Percentiles rank a stretch among this genome's conserved stretches.
phyloP scores from a whole-genome alignment of 2,888 invertebrate genomes.

The Opisthograptis luteolata region DNA sequence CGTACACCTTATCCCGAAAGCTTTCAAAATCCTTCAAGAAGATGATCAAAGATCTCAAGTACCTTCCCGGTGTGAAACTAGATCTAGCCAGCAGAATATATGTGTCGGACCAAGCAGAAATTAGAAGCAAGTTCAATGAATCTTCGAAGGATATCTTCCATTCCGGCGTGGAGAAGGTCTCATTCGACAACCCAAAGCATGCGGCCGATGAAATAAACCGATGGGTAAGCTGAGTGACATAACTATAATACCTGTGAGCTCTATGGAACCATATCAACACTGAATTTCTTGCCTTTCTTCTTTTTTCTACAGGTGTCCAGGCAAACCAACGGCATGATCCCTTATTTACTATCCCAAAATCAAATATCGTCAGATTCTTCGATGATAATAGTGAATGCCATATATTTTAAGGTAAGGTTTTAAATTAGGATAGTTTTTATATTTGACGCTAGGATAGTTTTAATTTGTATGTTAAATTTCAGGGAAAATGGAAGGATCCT shows the following conservation, averaged over 20 bases:
- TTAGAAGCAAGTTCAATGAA: background rate
- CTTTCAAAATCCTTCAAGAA: slow-evolving; percentile 1
- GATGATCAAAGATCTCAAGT: slow-evolving; percentile 5
- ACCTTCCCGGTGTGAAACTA: slow-evolving; percentile 7
- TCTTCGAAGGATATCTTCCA: slow-evolving; percentile 1
- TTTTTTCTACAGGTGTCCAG: slow-evolving; percentile 71
- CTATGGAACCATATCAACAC: too few species aligned
- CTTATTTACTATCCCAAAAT: slow-evolving; percentile 80
- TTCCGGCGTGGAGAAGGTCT: slow-evolving; percentile 50
- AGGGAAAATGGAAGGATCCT: slow-evolving; percentile 54
- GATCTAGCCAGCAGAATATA: slow-evolving; percentile 10
- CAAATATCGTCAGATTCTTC: slow-evolving; percentile 79
- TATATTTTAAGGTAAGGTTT: slow-evolving; percentile 88
- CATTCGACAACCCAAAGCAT: slow-evolving; percentile 75
- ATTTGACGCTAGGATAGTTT: slow-evolving; percentile 9
- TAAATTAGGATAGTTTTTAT: background rate
- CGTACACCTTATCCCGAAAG: background rate
- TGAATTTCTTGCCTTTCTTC: too few species aligned
- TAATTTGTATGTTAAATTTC: slow-evolving; percentile 16
- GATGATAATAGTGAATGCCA: slow-evolving; percentile 89
- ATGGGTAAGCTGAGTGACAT: slow-evolving; percentile 57
- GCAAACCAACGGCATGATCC: slow-evolving; percentile 90
- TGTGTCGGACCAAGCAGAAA: background rate
- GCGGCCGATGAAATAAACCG: slow-evolving; percentile 59
- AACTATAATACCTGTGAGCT: too few species aligned